A percentile compares a stretch with the other conserved stretches of the same genome.
Evolutionary conservation across 2,888 invertebrate species (phyloP).

Genomic region (Sicus ferrugineus): DNA sequence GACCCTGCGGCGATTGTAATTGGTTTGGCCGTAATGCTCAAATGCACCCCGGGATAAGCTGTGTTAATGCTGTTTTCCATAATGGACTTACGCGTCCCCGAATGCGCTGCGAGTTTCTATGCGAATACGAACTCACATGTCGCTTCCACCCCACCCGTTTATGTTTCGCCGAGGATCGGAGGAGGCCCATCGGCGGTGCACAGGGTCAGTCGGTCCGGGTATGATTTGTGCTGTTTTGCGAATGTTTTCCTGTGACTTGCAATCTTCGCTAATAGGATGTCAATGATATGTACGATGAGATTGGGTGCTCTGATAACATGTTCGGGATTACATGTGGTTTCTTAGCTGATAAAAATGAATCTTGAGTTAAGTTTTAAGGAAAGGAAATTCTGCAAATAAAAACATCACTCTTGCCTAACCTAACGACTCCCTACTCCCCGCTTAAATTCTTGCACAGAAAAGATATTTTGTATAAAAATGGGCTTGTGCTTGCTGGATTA

Average conservation of each 20-base stretch:
- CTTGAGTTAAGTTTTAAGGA: too few relatives aligned
- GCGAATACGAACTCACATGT: not conserved
- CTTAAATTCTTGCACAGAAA: too few relatives aligned
- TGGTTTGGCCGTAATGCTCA: constrained; percentile 59
- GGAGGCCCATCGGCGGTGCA: not conserved
- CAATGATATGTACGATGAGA: constrained; percentile 37
- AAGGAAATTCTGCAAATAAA: too few relatives aligned
- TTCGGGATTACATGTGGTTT: too few relatives aligned
- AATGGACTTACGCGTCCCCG: constrained; percentile 48
- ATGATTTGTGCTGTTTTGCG: too few relatives aligned
- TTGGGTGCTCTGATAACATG: too few relatives aligned
- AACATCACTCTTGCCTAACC: too few relatives aligned
- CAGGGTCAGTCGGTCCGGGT: constrained; percentile 12
- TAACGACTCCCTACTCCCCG: too few relatives aligned
- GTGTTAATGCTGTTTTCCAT: constrained; percentile 60
- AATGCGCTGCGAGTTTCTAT: not conserved
- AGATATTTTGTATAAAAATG: too few relatives aligned
- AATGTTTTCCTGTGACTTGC: not conserved
- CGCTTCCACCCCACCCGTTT: constrained; percentile 16
- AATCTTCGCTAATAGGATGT: constrained; percentile 43
- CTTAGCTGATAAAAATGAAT: too few relatives aligned
- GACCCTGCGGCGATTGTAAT: constrained; percentile 48
- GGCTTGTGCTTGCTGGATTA: too few relatives aligned
- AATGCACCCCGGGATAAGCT: constrained; percentile 60
- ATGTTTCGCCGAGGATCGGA: not conserved